Conservation (phyloP, 2,888 invertebrate species). For the Leptura quadrifasciata region DNA sequence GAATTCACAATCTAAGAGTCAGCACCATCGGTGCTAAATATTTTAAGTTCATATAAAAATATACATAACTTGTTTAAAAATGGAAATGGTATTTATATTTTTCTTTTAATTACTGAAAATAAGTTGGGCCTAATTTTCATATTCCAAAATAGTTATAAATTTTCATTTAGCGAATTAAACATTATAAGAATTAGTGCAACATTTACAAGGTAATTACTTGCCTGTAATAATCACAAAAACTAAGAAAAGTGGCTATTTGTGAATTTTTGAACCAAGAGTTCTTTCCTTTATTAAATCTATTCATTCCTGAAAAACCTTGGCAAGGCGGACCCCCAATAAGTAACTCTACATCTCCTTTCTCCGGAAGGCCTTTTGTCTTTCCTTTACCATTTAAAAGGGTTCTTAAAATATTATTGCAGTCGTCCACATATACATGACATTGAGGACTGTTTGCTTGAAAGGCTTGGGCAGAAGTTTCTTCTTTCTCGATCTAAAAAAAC, state of each 20-base stretch:
- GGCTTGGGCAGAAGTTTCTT: slow-evolving; percentile 86
- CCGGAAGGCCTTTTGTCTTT: slow-evolving; percentile 75
- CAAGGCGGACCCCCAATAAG: slow-evolving; percentile 92
- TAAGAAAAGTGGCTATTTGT: slow-evolving; percentile 87
- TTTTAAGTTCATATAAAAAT: too few relatives aligned
- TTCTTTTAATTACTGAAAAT: too few relatives aligned
- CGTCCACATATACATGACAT: slow-evolving; percentile 86
- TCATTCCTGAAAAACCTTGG: slow-evolving; percentile 94
- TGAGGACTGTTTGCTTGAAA: slow-evolving; percentile 85
- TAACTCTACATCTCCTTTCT: slow-evolving; percentile 88
- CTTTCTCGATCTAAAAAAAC: slow-evolving; percentile 79
- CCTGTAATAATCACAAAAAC: slow-evolving; percentile 90
- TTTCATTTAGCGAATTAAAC: too few relatives aligned
- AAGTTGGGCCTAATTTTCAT: too few relatives aligned
- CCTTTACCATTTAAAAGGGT: slow-evolving; percentile 79
- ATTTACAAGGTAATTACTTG: too few relatives aligned
- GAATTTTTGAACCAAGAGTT: slow-evolving; percentile 92
- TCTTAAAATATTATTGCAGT: slow-evolving; percentile 84
- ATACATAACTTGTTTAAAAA: too few relatives aligned
- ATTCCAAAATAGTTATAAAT: too few relatives aligned
- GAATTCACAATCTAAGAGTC: too few relatives aligned
- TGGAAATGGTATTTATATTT: too few relatives aligned
- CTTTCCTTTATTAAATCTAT: slow-evolving; percentile 88
- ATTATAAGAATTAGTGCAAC: too few relatives aligned
- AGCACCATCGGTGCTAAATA: too few relatives aligned